A percentile compares a stretch with the other conserved stretches of the same genome.
Conservation (phyloP, 1,140 invertebrate species). For the Rhizoglyphus robini region DNA sequence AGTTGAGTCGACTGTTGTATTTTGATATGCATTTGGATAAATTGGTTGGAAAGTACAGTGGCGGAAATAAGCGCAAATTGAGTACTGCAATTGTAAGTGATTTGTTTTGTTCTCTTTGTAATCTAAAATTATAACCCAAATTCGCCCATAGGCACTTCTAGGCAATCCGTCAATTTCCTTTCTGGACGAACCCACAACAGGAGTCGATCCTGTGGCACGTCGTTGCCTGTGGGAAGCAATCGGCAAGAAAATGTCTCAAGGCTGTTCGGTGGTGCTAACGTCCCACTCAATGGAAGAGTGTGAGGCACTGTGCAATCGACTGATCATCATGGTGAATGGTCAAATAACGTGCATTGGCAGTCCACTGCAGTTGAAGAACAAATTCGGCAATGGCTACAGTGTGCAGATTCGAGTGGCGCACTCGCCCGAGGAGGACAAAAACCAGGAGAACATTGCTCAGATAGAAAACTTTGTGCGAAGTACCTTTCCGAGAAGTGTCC, state of each 20-base stretch:
- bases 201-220: conserved; percentile 43
- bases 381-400: conserved; percentile 61
- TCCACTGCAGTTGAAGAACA: conserved; percentile 41
- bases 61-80: conserved; percentile 86
- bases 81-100: conserved; percentile 64
- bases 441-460: conserved; percentile 20
- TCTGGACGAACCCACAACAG: conserved; percentile 45
- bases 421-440: neutral
- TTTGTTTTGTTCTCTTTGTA: too few relatives aligned
- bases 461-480: conserved; percentile 23
- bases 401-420: neutral
- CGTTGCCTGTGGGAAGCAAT: conserved; percentile 41
- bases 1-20: conserved; percentile 29
- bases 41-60: conserved; percentile 38
- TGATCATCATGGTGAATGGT: conserved; percentile 42
- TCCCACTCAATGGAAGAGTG: conserved; percentile 40
- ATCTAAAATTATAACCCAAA: too few relatives aligned
- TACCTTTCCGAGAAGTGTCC: conserved; percentile 22
- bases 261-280: conserved; percentile 28
- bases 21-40: conserved; percentile 35
- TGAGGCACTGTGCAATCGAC: conserved; percentile 38
- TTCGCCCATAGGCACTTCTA: too few relatives aligned
- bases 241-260: conserved; percentile 24
- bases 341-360: conserved; percentile 38
- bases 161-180: conserved; percentile 43